Evolutionary conservation across 2,113 vertebrate genomes (phyloP).

Genomic region (Aphelocoma coerulescens): DNA sequence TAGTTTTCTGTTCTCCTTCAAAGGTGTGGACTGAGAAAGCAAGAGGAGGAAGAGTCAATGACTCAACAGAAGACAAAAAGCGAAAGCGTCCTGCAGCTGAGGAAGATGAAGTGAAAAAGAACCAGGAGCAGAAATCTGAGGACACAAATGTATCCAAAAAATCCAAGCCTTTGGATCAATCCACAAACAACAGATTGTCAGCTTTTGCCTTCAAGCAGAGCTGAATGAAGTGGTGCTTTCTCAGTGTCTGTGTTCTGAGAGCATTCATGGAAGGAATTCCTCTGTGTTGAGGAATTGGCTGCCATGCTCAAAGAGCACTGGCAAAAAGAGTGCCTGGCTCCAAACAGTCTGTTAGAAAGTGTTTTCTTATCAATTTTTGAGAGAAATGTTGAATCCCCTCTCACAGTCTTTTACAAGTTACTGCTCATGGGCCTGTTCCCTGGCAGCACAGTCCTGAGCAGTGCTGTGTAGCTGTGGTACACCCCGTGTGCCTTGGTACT

Average conservation of each 20-base stretch:
- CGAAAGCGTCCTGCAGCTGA: conserved; percentile 70
- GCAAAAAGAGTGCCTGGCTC: background rate
- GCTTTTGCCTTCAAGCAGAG: conserved; percentile 88
- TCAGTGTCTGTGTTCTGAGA: background rate
- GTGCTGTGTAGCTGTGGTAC: background rate
- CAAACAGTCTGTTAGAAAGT: background rate
- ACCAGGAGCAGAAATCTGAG: background rate
- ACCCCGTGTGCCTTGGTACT: background rate
- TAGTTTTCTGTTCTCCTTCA: background rate
- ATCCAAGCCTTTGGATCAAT: conserved; percentile 71
- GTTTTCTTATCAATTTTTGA: background rate
- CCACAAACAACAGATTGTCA: conserved; percentile 77
- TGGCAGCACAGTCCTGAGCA: background rate
- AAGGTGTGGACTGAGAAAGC: conserved; percentile 88
- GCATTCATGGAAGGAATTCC: background rate
- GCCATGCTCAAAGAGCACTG: background rate
- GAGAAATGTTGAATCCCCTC: background rate
- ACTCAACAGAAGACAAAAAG: conserved; percentile 79
- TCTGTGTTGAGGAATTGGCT: background rate
- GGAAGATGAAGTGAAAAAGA: conserved; percentile 12
- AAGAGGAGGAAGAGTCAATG: conserved; percentile 67
- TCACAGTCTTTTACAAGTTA: background rate
- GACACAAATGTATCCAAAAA: conserved; percentile 78
- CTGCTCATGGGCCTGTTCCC: background rate
- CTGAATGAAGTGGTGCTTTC: conserved; percentile 11